Evolutionary conservation across 2,888 invertebrate species (phyloP).

Genomic region (Scaptomyza cyrtandrae): DNA sequence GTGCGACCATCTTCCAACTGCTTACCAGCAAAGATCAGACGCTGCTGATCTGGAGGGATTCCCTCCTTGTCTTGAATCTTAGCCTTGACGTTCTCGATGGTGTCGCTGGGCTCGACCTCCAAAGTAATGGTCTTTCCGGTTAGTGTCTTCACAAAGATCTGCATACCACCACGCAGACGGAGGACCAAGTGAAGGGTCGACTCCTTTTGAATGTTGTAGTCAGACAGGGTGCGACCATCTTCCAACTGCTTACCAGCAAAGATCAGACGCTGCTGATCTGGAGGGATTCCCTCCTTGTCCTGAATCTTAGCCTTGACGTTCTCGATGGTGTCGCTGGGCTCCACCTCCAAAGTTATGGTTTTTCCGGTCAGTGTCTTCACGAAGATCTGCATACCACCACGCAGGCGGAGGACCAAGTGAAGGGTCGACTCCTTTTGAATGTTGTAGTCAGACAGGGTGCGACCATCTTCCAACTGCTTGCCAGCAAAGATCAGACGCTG

Average conservation of each 20-base stretch:
- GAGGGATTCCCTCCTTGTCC: conserved; percentile 49
- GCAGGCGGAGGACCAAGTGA: conserved; percentile 64
- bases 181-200: conserved; percentile 50
- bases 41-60: too few species aligned
- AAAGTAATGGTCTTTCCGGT: conserved; percentile 53
- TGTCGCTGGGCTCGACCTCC: conserved; percentile 42
- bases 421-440: conserved; percentile 78
- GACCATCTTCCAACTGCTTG: conserved; percentile 76
- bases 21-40: too few species aligned
- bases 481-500: conserved; percentile 78
- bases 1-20: conserved; percentile 40
- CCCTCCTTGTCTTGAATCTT: too few species aligned
- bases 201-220: conserved; percentile 52
- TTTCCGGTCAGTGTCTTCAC: conserved; percentile 62
- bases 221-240: conserved; percentile 50
- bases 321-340: conserved; percentile 40
- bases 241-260: conserved; percentile 51
- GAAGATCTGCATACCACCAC: conserved; percentile 51
- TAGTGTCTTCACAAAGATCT: conserved; percentile 52
- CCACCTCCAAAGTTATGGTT: conserved; percentile 45
- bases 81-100: conserved; percentile 58
- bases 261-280: conserved; percentile 56
- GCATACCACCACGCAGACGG: conserved; percentile 50
- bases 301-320: conserved; percentile 48
- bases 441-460: conserved; percentile 76